Conservation (phyloP, 2,113 vertebrate species). For the Phalacrocorax pelagicus region DNA sequence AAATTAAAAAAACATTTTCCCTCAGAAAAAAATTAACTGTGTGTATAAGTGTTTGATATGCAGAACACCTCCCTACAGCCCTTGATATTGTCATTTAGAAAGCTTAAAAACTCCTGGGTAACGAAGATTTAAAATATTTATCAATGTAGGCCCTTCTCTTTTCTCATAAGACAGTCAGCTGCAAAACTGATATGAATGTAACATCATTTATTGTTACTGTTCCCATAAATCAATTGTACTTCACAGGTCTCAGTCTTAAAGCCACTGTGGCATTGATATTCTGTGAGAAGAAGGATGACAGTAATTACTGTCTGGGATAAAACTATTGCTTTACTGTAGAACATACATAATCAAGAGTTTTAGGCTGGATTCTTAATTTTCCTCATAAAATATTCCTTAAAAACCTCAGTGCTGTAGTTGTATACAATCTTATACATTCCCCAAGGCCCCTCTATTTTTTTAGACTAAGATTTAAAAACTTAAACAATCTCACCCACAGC, state of each 20-base stretch:
- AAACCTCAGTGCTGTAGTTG: neutral
- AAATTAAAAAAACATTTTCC: constrained; percentile 43
- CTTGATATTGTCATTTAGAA: constrained; percentile 42
- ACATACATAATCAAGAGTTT: neutral
- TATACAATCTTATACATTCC: neutral
- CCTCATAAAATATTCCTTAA: neutral
- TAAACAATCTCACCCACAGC: neutral
- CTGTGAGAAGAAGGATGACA: constrained; percentile 19
- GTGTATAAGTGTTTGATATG: constrained; percentile 1
- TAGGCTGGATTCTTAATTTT: neutral
- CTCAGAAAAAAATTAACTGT: neutral
- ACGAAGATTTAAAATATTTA: constrained; percentile 66
- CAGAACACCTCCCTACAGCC: neutral
- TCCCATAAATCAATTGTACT: constrained; percentile 3
- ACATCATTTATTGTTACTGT: neutral
- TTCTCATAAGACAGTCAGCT: constrained; percentile 8
- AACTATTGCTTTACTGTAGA: neutral
- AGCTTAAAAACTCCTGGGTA: constrained; percentile 20
- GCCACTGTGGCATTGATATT: neutral
- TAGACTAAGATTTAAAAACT: neutral
- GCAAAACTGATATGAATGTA: neutral
- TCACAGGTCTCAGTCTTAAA: neutral
- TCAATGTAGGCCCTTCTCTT: constrained; percentile 13
- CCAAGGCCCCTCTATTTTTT: neutral
- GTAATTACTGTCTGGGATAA: neutral